A percentile compares a stretch with the other conserved stretches of the same genome.
Conservation (phyloP, 2,113 vertebrate species). For the Turnix velox region DNA sequence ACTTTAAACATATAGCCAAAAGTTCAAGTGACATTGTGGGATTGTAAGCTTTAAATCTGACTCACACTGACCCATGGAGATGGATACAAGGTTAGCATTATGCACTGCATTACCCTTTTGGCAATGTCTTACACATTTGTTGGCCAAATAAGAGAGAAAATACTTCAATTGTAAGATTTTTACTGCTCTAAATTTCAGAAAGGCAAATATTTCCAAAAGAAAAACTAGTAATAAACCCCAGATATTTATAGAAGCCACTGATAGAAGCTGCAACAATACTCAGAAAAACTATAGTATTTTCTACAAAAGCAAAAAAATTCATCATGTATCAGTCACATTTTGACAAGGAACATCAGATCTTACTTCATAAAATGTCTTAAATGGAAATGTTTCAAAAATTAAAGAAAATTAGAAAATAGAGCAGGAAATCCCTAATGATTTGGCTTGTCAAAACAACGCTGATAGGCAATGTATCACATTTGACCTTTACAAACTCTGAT, state of each 20-base stretch:
- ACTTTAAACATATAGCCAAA: neutral
- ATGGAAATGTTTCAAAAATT: neutral
- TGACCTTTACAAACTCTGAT: conserved; percentile 26
- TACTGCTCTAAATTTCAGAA: neutral
- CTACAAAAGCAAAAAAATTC: neutral
- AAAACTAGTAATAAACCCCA: neutral
- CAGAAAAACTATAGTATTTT: neutral
- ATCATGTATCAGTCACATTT: neutral
- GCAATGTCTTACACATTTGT: neutral
- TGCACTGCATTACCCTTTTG: neutral
- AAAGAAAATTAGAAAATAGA: neutral
- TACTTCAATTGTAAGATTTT: neutral
- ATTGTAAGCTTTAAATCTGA: neutral
- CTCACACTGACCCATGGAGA: neutral
- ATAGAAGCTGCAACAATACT: neutral
- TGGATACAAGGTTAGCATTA: neutral
- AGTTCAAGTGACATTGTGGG: neutral
- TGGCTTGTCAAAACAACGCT: neutral
- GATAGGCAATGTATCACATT: neutral
- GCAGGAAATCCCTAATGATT: neutral
- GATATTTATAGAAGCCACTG: neutral
- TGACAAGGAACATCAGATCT: neutral
- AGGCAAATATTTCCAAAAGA: neutral
- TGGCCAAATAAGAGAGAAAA: neutral
- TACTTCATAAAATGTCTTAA: neutral